These are phyloP conservation scores for Bambusicola thoracicus DNA, from an alignment of 2,113 vertebrate genomes.

Conservation along the genomic window DNA sequence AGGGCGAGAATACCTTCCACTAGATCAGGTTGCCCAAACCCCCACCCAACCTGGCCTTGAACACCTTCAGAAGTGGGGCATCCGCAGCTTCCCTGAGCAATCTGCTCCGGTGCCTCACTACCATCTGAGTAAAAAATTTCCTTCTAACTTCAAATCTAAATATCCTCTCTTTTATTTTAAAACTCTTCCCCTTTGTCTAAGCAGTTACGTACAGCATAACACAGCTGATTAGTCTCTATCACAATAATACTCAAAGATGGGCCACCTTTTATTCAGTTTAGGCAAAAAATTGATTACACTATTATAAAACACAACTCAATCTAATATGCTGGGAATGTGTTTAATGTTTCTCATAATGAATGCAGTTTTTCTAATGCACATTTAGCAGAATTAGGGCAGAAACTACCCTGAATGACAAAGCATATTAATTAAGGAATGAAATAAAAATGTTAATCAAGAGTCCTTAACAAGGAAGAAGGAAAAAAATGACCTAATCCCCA, in stretches of 20 bases:
- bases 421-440: background rate
- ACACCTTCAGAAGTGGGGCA: too few relatives aligned
- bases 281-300: background rate
- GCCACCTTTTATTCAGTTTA: background rate
- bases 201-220: background rate
- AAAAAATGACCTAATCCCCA: background rate
- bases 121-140: background rate
- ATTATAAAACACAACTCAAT: background rate
- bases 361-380: background rate
- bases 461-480: background rate
- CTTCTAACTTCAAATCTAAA: background rate
- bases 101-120: background rate
- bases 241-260: background rate
- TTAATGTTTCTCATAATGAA: background rate
- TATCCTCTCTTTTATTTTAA: background rate
- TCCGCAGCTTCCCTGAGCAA: too few relatives aligned
- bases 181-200: background rate
- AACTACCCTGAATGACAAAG: background rate
- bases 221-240: background rate
- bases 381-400: background rate
- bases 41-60: too few relatives aligned
- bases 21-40: too few relatives aligned
- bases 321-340: background rate
- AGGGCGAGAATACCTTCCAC: too few relatives aligned
- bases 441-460: background rate